Percentiles rank a stretch among this genome's conserved stretches.
Evolutionary conservation across 1,140 invertebrate genomes (phyloP).

Genomic region (Diploscapter pachys): DNA sequence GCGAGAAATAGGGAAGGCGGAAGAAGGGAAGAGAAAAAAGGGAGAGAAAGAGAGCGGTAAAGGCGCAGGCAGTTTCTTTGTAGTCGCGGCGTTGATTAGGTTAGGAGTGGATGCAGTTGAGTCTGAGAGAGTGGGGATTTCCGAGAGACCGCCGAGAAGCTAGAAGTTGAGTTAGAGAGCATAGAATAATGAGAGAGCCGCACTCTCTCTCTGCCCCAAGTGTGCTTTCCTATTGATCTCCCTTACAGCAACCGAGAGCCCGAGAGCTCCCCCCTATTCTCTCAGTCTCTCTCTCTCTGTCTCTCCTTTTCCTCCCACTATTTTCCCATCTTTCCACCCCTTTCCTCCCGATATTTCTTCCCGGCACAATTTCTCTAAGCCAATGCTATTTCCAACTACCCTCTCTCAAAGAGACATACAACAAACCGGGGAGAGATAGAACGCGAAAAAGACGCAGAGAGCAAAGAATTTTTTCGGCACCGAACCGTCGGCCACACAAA

Average conservation of each 20-base stretch:
- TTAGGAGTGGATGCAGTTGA: too few relatives aligned
- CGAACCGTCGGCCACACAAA: too few relatives aligned
- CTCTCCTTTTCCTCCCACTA: background rate
- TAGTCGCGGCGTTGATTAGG: too few relatives aligned
- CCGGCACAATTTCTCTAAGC: too few relatives aligned
- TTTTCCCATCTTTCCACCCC: background rate
- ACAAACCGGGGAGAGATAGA: too few relatives aligned
- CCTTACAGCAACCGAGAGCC: background rate
- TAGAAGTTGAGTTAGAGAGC: background rate
- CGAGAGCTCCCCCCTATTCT: background rate
- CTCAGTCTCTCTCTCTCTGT: conserved; percentile 5
- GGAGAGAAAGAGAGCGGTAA: background rate
- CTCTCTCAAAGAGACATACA: too few relatives aligned
- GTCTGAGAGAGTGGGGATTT: too few relatives aligned
- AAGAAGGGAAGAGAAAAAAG: background rate
- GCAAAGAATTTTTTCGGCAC: too few relatives aligned
- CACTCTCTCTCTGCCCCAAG: background rate
- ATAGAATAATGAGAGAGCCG: too few relatives aligned
- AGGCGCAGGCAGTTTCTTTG: too few relatives aligned
- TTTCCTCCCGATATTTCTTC: background rate
- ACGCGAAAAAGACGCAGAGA: too few relatives aligned
- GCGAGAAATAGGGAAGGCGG: background rate
- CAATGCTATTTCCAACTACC: too few relatives aligned
- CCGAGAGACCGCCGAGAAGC: background rate
- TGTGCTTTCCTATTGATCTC: background rate